Evolutionary conservation across 2,113 vertebrate genomes (phyloP).

Genomic region (Embiotoca jacksoni): DNA sequence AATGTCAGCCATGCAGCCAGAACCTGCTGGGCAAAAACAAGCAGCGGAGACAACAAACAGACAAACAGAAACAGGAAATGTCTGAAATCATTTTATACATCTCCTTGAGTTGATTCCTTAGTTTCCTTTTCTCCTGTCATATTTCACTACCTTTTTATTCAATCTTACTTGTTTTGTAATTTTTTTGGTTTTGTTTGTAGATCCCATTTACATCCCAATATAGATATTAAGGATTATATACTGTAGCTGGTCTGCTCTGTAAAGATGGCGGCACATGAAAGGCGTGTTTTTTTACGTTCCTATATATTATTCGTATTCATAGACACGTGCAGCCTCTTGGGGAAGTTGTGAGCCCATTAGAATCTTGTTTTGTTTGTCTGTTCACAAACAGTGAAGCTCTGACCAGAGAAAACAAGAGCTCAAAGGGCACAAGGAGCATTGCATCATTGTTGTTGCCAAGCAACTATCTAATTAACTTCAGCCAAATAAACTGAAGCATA

Average conservation of each 20-base stretch:
- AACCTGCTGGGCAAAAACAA: slow-evolving; percentile 42
- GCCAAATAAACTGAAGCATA: not conserved
- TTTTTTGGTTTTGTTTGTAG: too few species aligned
- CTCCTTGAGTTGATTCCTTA: not conserved
- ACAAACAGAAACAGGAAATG: slow-evolving; percentile 27
- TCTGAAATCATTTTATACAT: slow-evolving; percentile 9
- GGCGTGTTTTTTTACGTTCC: too few species aligned
- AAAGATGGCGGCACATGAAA: too few species aligned
- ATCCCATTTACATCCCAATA: too few species aligned
- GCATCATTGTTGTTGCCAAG: slow-evolving; percentile 12
- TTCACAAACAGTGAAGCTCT: too few species aligned
- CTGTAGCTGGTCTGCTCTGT: too few species aligned
- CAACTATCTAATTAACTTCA: slow-evolving; percentile 12
- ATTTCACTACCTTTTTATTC: too few species aligned
- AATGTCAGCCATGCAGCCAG: slow-evolving; percentile 60
- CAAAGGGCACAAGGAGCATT: slow-evolving; percentile 13
- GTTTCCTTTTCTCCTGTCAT: not conserved
- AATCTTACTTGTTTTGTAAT: too few species aligned
- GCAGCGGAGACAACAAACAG: slow-evolving; percentile 11
- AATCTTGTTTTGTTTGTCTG: not conserved
- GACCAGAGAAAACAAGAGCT: not conserved
- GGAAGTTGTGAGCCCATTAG: not conserved
- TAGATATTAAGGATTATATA: too few species aligned
- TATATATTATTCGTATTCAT: too few species aligned
- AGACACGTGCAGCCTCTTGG: not conserved